phyloP scores from a whole-genome alignment of 2,888 invertebrate genomes.

The Leptinotarsa tumamoca region DNA sequence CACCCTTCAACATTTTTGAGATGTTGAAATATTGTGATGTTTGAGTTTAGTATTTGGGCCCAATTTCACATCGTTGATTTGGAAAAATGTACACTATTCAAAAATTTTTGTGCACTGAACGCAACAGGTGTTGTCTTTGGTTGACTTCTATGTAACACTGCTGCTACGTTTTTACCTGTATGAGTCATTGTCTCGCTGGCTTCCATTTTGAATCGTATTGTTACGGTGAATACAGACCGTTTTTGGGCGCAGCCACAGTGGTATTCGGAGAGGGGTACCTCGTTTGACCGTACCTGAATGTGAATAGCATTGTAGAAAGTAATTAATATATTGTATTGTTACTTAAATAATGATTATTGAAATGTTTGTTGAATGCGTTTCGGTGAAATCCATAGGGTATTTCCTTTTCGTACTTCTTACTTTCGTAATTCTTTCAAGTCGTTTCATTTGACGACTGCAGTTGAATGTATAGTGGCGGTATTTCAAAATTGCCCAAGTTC shows the following conservation, averaged over 20 bases:
- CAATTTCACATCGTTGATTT: constrained; percentile 21
- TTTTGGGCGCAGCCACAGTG: constrained; percentile 10
- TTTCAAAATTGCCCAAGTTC: too few species aligned
- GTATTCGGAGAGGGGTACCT: constrained; percentile 33
- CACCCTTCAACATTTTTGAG: constrained; percentile 27
- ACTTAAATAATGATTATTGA: constrained; percentile 1
- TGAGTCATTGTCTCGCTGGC: constrained; percentile 53
- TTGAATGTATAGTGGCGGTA: too few species aligned
- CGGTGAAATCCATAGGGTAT: background rate
- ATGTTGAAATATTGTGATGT: constrained; percentile 17
- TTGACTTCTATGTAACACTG: constrained; percentile 47
- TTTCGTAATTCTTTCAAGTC: too few species aligned
- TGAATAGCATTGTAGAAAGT: constrained; percentile 21
- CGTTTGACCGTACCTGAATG: constrained; percentile 23
- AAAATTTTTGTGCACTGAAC: constrained; percentile 10
- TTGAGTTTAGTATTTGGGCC: background rate
- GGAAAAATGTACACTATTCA: background rate
- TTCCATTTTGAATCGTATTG: constrained; percentile 25
- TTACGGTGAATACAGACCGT: background rate
- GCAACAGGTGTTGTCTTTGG: constrained; percentile 49
- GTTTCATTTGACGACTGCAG: too few species aligned
- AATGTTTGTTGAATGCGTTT: background rate
- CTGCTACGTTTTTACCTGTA: constrained; percentile 52
- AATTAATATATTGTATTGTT: constrained; percentile 12
- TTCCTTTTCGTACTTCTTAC: too few species aligned